Evolutionary conservation across 2,113 vertebrate genomes (phyloP).

Genomic region (Patagioenas fasciata): DNA sequence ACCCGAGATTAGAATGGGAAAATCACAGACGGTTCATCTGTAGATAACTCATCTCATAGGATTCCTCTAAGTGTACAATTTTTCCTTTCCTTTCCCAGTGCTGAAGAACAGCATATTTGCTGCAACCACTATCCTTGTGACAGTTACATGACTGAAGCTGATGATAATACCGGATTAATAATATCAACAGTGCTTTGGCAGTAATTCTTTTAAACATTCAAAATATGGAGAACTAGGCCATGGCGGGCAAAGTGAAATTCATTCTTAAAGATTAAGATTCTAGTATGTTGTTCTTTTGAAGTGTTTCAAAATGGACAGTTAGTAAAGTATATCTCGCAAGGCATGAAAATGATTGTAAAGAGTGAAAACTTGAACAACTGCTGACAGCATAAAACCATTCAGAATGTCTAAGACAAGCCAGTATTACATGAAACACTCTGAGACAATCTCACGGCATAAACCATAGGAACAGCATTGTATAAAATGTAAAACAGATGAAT

Average conservation of each 20-base stretch:
- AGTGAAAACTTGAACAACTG: neutral
- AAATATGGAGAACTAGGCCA: neutral
- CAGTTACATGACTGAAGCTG: neutral
- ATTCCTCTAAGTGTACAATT: neutral
- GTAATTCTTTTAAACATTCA: neutral
- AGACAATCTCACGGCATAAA: neutral
- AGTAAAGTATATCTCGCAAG: neutral
- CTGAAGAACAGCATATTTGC: neutral
- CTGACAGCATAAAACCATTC: neutral
- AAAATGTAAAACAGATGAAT: neutral
- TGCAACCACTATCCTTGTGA: neutral
- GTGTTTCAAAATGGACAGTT: neutral
- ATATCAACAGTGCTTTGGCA: neutral
- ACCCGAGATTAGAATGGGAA: neutral
- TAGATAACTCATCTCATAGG: neutral
- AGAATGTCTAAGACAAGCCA: neutral
- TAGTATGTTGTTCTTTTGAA: neutral
- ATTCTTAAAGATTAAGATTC: neutral
- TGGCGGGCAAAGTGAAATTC: neutral
- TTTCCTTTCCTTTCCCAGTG: neutral
- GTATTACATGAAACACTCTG: neutral
- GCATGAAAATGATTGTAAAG: neutral
- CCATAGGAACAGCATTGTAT: neutral
- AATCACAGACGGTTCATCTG: neutral
- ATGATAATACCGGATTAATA: rapidly evolving